Evolutionary conservation across 1,140 invertebrate species (phyloP).

Genomic region (Heliconius hermathena): DNA sequence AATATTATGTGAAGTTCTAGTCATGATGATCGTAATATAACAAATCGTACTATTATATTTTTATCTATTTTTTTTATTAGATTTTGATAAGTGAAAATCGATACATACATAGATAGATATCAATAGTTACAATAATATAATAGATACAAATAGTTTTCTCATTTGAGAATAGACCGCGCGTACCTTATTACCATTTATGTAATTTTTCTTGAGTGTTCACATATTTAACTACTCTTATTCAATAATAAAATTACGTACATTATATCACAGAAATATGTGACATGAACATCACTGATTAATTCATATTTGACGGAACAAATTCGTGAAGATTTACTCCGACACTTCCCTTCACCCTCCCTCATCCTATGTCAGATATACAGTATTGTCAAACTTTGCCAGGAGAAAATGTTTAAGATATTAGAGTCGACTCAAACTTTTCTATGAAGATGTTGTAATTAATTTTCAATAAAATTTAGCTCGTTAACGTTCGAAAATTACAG

Average conservation of each 20-base stretch:
- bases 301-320: slow-evolving; percentile 41
- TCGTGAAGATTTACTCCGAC: slow-evolving; percentile 53
- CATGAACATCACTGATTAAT: not conserved
- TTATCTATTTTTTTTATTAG: too few relatives aligned
- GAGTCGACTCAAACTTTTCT: slow-evolving; percentile 73
- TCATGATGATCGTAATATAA: too few relatives aligned
- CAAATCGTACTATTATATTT: too few relatives aligned
- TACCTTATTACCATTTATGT: too few relatives aligned
- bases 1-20: too few relatives aligned
- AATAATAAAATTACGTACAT: not conserved
- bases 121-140: too few relatives aligned
- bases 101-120: too few relatives aligned
- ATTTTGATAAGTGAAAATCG: too few relatives aligned
- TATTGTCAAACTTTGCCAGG: slow-evolving; percentile 55
- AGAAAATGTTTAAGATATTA: slow-evolving; percentile 71
- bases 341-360: slow-evolving; percentile 46
- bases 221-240: not conserved
- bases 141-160: too few relatives aligned
- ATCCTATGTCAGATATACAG: slow-evolving; percentile 45
- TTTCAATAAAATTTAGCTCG: slow-evolving; percentile 80
- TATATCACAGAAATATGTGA: not conserved
- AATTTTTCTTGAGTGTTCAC: not conserved
- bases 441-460: slow-evolving; percentile 81
- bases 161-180: too few relatives aligned
- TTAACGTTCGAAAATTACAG: slow-evolving; percentile 76